phyloP scores from a whole-genome alignment of 1,140 invertebrate genomes.

The Euschistus heros region DNA sequence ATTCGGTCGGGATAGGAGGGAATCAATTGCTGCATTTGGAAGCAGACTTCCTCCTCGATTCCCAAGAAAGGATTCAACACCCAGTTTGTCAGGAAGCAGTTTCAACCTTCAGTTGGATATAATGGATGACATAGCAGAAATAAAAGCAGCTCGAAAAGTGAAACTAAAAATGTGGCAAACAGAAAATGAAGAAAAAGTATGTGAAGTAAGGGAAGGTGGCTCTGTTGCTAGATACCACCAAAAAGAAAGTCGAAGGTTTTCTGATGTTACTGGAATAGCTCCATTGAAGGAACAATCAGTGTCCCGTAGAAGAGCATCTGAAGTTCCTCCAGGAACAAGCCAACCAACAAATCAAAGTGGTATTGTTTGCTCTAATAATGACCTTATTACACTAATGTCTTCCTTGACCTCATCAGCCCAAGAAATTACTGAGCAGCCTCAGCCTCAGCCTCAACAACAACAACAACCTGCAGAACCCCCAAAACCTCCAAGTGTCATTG shows the following conservation, averaged over 20 bases:
- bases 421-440: constrained; percentile 45
- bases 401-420: constrained; percentile 66
- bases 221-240: constrained; percentile 30
- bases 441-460: constrained; percentile 28
- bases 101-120: constrained; percentile 74
- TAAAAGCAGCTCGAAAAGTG: constrained; percentile 61
- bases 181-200: constrained; percentile 58
- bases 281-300: constrained; percentile 15
- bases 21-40: constrained; percentile 66
- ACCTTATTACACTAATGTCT: constrained; percentile 64
- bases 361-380: constrained; percentile 66
- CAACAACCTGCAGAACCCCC: constrained; percentile 21
- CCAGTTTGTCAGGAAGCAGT: constrained; percentile 58
- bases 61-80: constrained; percentile 39
- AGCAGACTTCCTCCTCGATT: constrained; percentile 23
- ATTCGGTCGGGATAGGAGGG: constrained; percentile 61
- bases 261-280: constrained; percentile 27
- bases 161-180: constrained; percentile 72
- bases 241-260: constrained; percentile 27
- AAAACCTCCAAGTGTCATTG: constrained; percentile 31
- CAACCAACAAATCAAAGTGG: constrained; percentile 33
- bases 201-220: constrained; percentile 63
- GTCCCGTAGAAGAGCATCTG: constrained; percentile 27
- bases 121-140: constrained; percentile 66
- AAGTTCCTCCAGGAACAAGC: constrained; percentile 21